Percentiles rank a stretch among this genome's conserved stretches.
These are phyloP conservation scores for Ophiodon elongatus DNA, from an alignment of 2,113 vertebrate species.

Conservation along the genomic window DNA sequence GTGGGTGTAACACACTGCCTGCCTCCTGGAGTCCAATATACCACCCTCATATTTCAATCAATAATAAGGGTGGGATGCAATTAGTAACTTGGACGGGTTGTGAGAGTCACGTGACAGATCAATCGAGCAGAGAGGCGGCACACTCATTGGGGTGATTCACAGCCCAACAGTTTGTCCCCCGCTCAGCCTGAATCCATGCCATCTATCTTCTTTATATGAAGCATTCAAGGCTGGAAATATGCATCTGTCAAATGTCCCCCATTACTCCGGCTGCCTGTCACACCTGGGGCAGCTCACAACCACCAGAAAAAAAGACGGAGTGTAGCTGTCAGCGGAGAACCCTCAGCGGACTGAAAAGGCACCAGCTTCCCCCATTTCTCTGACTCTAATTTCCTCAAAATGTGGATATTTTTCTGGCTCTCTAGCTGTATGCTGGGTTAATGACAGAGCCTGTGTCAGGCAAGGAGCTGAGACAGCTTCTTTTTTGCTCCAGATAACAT, in stretches of 20 bases:
- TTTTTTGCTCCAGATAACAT: slow-evolving; percentile 59
- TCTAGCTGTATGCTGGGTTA: slow-evolving; percentile 63
- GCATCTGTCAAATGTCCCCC: slow-evolving; percentile 81
- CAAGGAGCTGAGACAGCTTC: slow-evolving; percentile 53
- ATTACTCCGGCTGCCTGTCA: slow-evolving; percentile 79
- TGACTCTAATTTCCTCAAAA: slow-evolving; percentile 78
- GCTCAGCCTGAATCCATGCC: slow-evolving; percentile 69
- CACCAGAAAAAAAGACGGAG: slow-evolving; percentile 72
- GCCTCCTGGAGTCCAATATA: slow-evolving; percentile 40
- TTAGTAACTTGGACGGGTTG: slow-evolving; percentile 64
- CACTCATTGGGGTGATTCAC: slow-evolving; percentile 82
- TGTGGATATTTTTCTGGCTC: slow-evolving; percentile 69
- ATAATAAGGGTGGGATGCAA: slow-evolving; percentile 73
- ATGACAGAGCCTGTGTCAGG: slow-evolving; percentile 64
- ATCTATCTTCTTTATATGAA: slow-evolving; percentile 83
- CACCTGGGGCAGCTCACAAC: slow-evolving; percentile 79
- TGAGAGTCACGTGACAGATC: slow-evolving; percentile 71
- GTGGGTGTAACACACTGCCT: slow-evolving; percentile 3
- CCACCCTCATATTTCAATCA: slow-evolving; percentile 73
- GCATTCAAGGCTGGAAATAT: slow-evolving; percentile 82
- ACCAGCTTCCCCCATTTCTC: slow-evolving; percentile 67
- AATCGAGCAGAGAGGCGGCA: slow-evolving; percentile 67
- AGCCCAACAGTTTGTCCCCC: slow-evolving; percentile 74
- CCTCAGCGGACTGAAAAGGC: slow-evolving; percentile 73
- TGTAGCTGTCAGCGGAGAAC: slow-evolving; percentile 75